A percentile compares a stretch with the other conserved stretches of the same genome.
Evolutionary conservation across 2,113 vertebrate species (phyloP).

Genomic region (Lophochroa leadbeateri): DNA sequence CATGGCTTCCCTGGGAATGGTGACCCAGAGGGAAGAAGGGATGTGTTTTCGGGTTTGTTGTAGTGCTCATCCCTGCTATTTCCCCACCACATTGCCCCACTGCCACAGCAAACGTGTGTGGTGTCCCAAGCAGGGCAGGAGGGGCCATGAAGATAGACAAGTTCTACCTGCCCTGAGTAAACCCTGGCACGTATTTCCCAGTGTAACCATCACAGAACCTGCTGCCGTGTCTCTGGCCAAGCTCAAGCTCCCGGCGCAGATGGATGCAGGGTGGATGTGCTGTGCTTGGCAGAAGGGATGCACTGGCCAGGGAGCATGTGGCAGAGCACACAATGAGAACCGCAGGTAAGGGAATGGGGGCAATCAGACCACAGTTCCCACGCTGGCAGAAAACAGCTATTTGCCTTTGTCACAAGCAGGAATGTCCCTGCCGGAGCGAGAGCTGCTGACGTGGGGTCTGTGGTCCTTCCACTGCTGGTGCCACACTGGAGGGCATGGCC

Average conservation of each 20-base stretch:
- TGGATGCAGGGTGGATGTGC: background rate
- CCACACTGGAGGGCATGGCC: background rate
- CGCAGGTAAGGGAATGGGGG: fast-evolving
- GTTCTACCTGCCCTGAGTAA: background rate
- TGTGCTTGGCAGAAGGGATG: fast-evolving
- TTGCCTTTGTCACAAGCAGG: background rate
- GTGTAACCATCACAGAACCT: fast-evolving
- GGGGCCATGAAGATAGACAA: background rate
- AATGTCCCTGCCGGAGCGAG: fast-evolving
- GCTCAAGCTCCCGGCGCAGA: fast-evolving
- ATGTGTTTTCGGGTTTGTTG: background rate
- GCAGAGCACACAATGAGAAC: fast-evolving
- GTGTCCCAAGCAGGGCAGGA: background rate
- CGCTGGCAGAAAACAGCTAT: background rate
- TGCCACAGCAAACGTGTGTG: background rate
- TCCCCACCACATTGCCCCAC: background rate
- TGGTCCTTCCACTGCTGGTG: background rate
- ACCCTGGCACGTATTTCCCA: fast-evolving
- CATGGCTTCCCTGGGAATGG: background rate
- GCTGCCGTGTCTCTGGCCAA: fast-evolving
- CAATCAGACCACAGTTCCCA: background rate
- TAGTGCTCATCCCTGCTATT: background rate
- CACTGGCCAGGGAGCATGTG: fast-evolving
- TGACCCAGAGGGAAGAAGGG: background rate
- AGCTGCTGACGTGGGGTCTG: fast-evolving